Conservation (phyloP, 2,888 invertebrate species). For the Eilema sororculum region DNA sequence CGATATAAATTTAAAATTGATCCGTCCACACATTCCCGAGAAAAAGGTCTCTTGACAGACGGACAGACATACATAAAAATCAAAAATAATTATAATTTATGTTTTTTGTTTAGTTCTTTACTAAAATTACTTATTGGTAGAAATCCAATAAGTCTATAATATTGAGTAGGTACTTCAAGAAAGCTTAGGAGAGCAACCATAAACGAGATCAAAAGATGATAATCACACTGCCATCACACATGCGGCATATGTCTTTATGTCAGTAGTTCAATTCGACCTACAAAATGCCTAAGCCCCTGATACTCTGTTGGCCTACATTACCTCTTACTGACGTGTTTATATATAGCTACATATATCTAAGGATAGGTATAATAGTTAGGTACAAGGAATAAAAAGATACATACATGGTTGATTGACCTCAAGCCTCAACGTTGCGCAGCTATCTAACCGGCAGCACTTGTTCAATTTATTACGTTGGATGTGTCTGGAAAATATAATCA, state of each 20-base stretch:
- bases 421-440: neutral
- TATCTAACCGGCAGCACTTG: neutral
- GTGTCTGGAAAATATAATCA: neutral
- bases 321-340: neutral
- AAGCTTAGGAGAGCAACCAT: neutral
- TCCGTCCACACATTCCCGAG: too few relatives aligned
- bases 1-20: too few relatives aligned
- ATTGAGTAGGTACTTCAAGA: neutral
- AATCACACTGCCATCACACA: neutral
- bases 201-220: neutral
- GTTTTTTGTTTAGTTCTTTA: too few relatives aligned
- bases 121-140: too few relatives aligned
- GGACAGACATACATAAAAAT: too few relatives aligned
- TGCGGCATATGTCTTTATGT: neutral
- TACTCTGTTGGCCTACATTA: constrained; percentile 1
- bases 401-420: neutral
- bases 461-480: neutral
- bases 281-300: neutral
- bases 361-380: too few relatives aligned
- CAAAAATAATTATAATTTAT: too few relatives aligned
- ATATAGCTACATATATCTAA: too few relatives aligned
- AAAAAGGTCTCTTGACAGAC: too few relatives aligned
- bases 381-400: neutral
- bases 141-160: too few relatives aligned
- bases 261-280: neutral